These are phyloP conservation scores for Amblyjoppa proteus DNA, from an alignment of 2,888 invertebrate genomes.

Conservation along the genomic window DNA sequence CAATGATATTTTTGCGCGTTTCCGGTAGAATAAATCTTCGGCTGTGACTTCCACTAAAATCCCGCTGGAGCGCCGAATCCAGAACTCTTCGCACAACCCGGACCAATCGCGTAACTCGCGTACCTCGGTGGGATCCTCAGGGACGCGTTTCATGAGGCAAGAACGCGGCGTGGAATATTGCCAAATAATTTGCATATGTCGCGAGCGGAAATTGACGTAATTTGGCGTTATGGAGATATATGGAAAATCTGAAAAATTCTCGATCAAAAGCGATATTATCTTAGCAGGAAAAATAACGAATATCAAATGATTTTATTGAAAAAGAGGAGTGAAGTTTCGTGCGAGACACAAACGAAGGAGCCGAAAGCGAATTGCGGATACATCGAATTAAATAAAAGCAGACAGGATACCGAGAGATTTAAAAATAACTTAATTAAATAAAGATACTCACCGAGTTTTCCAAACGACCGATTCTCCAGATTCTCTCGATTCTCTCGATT, in stretches of 20 bases:
- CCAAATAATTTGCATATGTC: slow-evolving; percentile 52
- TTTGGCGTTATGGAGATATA: background rate
- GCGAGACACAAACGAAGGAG: background rate
- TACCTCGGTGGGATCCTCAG: slow-evolving; percentile 33
- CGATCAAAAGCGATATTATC: background rate
- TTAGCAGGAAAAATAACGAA: background rate
- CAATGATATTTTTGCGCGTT: background rate
- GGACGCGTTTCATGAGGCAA: slow-evolving; percentile 1
- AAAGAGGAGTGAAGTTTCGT: background rate
- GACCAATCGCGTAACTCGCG: slow-evolving; percentile 4
- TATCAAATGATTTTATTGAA: background rate
- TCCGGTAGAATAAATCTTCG: slow-evolving; percentile 4
- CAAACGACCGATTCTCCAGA: slow-evolving; percentile 69
- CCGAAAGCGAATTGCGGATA: background rate
- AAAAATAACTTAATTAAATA: slow-evolving; percentile 57
- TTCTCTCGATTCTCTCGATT: background rate
- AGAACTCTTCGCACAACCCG: background rate
- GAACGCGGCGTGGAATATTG: slow-evolving; percentile 41
- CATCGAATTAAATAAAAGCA: background rate
- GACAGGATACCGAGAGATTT: background rate
- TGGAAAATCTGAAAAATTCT: background rate
- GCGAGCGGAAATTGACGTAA: slow-evolving; percentile 8
- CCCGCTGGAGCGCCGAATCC: slow-evolving; percentile 1
- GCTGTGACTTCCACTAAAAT: background rate
- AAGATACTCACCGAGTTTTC: slow-evolving; percentile 77